Conservation (phyloP, 1,140 invertebrate species). For the Hydropsyche tenuis region DNA sequence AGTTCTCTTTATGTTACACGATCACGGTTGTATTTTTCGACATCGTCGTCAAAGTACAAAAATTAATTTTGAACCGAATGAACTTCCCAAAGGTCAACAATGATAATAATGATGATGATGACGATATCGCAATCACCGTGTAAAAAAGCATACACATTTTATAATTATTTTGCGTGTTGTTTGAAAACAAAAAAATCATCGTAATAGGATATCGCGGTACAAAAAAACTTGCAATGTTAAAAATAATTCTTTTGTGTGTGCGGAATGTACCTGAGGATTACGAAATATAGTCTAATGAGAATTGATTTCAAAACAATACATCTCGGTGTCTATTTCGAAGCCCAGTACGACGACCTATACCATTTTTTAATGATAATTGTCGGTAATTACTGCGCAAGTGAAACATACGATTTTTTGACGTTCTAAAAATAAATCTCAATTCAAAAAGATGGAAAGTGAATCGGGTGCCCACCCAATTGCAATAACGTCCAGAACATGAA, state of each 20-base stretch:
- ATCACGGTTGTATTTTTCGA: too few species aligned
- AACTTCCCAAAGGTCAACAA: slow-evolving; percentile 17
- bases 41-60: too few species aligned
- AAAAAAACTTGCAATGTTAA: too few species aligned
- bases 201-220: not conserved
- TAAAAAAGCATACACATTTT: not conserved
- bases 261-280: not conserved
- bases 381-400: not conserved
- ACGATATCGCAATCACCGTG: not conserved
- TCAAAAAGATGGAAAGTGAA: slow-evolving; percentile 9
- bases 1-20: too few species aligned
- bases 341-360: not conserved
- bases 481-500: not conserved
- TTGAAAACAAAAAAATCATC: not conserved
- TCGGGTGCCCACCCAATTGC: not conserved
- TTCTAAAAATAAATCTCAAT: not conserved
- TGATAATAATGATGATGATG: slow-evolving; percentile 18
- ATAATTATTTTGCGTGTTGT: slow-evolving; percentile 8
- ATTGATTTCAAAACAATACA: slow-evolving; percentile 11
- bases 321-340: not conserved
- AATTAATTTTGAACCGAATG: not conserved
- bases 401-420: not conserved
- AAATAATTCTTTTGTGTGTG: slow-evolving; percentile 12
- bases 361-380: slow-evolving; percentile 5
- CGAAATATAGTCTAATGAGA: slow-evolving; percentile 2